Conservation (phyloP, 2,888 invertebrate species). For the Desoria tigrina region DNA sequence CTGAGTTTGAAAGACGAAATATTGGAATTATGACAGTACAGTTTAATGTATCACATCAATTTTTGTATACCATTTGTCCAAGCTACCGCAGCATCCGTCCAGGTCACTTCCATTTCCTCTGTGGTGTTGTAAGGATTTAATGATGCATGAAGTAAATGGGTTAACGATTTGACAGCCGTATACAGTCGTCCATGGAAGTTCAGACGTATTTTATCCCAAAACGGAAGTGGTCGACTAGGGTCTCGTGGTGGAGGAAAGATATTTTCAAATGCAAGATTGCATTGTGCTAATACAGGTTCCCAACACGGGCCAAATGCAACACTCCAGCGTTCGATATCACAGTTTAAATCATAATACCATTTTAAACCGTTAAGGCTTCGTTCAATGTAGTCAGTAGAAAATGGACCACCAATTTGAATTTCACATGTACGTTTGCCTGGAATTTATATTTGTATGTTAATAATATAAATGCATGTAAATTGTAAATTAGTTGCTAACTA, state of each 20-base stretch:
- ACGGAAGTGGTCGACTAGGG: slow-evolving; percentile 89
- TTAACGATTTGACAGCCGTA: slow-evolving; percentile 81
- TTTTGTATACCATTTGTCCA: slow-evolving; percentile 80
- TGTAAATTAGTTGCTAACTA: not conserved
- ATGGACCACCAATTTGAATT: slow-evolving; percentile 81
- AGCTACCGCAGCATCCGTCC: slow-evolving; percentile 89
- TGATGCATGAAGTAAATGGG: slow-evolving; percentile 90
- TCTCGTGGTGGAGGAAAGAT: slow-evolving; percentile 83
- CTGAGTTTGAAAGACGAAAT: slow-evolving; percentile 12
- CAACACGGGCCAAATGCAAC: slow-evolving; percentile 98
- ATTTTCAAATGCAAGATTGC: slow-evolving; percentile 84
- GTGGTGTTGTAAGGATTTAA: slow-evolving; percentile 98
- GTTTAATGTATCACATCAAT: too few species aligned
- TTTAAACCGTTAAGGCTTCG: slow-evolving; percentile 92
- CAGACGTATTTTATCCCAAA: slow-evolving; percentile 96
- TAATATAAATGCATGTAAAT: not conserved
- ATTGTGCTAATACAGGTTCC: slow-evolving; percentile 94
- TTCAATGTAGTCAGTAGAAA: slow-evolving; percentile 78
- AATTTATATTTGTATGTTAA: slow-evolving; percentile 18
- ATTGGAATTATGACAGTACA: too few species aligned
- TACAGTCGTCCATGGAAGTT: slow-evolving; percentile 90
- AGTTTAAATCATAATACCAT: slow-evolving; percentile 96
- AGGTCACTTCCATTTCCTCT: slow-evolving; percentile 97
- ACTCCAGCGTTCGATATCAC: slow-evolving; percentile 83
- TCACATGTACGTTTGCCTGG: slow-evolving; percentile 73